phyloP scores from a whole-genome alignment of 2,113 vertebrate genomes.

The Myotis davidii region DNA sequence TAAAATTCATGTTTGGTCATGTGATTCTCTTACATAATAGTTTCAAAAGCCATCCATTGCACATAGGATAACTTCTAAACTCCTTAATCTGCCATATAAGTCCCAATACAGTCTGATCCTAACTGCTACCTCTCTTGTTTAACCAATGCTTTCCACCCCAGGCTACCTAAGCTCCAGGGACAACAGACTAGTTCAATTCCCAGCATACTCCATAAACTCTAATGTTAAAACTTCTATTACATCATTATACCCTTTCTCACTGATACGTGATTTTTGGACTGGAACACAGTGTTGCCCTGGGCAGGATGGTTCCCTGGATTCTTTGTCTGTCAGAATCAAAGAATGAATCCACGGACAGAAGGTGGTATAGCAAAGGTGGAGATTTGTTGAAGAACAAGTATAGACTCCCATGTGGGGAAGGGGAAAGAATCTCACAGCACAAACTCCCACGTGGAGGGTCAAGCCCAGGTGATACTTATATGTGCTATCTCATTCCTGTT shows the following conservation, averaged over 20 bases:
- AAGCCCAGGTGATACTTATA: too few relatives aligned
- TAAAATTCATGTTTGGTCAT: not conserved
- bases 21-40: not conserved
- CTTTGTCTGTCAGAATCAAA: too few relatives aligned
- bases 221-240: not conserved
- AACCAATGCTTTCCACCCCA: not conserved
- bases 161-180: not conserved
- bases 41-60: not conserved
- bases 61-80: not conserved
- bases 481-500: too few relatives aligned
- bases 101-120: not conserved
- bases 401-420: too few relatives aligned
- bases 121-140: not conserved
- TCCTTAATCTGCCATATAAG: not conserved
- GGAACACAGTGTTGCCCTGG: too few relatives aligned
- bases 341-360: too few relatives aligned
- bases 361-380: too few relatives aligned
- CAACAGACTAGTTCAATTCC: not conserved
- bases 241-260: not conserved
- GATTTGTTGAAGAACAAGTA: too few relatives aligned
- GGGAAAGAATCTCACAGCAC: too few relatives aligned
- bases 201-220: not conserved
- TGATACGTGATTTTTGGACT: too few relatives aligned
- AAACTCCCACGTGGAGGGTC: too few relatives aligned
- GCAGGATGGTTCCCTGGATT: too few relatives aligned